Base-by-base conservation (phyloP, 2,113 vertebrate species). In the Ascaphus truei region DNA sequence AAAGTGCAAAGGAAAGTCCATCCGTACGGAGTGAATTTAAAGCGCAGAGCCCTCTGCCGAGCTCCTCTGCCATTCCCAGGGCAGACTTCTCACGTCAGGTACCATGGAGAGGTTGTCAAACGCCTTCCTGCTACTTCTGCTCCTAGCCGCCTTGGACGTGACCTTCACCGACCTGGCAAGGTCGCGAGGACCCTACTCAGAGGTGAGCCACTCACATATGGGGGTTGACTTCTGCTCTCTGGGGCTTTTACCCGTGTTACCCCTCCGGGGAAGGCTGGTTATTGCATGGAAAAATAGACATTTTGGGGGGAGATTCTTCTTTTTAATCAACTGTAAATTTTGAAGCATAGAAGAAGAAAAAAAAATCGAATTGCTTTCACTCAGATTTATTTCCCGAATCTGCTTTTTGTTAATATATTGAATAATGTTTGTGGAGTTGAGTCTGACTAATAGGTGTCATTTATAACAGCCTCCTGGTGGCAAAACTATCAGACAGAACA, bases 1-100 rank as follows among this genome's bases (percentile, higher is more conserved):
- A 75, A 77, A 75, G 76, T 66, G 62, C 65, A 43, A 52, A 71
- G 20, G 59, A 71, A 62, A 66, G 68, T 31, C 13, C 47, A 26
- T 58, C 39, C 33, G 47, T 13, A 36, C 57, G 18, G 39, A 52
- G 29, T 13, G 33, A 68, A 23, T 25, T 48, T 18, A 30, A 20
- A 36, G 58, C 51, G 26, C 68, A 26, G 31, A 66, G 36, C 26
- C 68, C 41, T 50, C 56, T 41, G 20, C 26, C 18, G 58, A 53
- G 36, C 67, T 39, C 33, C 55, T 53, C 16, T 37, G 56, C 34
- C 33, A 18, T 30, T 10, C 23, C 22, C 45, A 23, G 12, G 37
- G 15, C 12, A 36, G 41, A 23, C 27, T 27, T 61, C 20, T 55
- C 33, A 23, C 45, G 50, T 43, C 62, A 34, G 31, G 34, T 33